A percentile compares a stretch with the other conserved stretches of the same genome.
Evolutionary conservation across 2,888 invertebrate genomes (phyloP).

Genomic region (Falcaria lacertinaria): DNA sequence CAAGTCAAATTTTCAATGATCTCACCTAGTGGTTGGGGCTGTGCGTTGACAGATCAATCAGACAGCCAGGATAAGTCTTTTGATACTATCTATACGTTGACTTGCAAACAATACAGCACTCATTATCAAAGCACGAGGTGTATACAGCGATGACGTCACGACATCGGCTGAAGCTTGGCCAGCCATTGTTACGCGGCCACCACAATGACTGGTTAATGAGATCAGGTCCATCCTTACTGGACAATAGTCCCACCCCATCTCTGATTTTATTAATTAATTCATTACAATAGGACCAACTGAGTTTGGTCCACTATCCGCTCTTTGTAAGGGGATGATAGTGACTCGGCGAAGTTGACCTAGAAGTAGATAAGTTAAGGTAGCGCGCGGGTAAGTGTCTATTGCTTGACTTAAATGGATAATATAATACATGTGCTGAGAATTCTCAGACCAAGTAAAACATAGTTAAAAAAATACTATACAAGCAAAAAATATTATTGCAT

Average conservation of each 20-base stretch:
- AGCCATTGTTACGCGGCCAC: slow-evolving; percentile 52
- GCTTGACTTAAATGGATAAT: slow-evolving; percentile 1
- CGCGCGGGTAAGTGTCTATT: neutral
- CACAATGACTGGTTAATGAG: slow-evolving; percentile 79
- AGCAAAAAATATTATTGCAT: too few relatives aligned
- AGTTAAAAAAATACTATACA: too few relatives aligned
- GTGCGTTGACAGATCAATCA: too few relatives aligned
- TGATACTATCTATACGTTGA: neutral
- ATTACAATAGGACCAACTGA: slow-evolving; percentile 73
- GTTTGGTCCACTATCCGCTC: slow-evolving; percentile 63
- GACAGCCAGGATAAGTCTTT: too few relatives aligned
- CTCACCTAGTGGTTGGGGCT: too few relatives aligned
- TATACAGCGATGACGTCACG: slow-evolving; percentile 43
- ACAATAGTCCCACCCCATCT: slow-evolving; percentile 64
- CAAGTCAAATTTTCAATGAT: too few relatives aligned
- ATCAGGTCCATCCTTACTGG: slow-evolving; percentile 72
- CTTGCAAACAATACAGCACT: slow-evolving; percentile 1
- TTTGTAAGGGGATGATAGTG: slow-evolving; percentile 57
- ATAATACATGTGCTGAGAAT: too few relatives aligned
- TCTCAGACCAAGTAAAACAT: too few relatives aligned
- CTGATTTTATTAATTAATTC: slow-evolving; percentile 78
- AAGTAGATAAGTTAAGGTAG: neutral
- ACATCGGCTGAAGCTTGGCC: slow-evolving; percentile 46
- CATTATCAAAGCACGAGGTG: slow-evolving; percentile 6
- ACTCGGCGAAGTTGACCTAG: slow-evolving; percentile 54